Conservation (phyloP, 2,797 vertebrate genomes). For the Brachyalestes nurse region DNA sequence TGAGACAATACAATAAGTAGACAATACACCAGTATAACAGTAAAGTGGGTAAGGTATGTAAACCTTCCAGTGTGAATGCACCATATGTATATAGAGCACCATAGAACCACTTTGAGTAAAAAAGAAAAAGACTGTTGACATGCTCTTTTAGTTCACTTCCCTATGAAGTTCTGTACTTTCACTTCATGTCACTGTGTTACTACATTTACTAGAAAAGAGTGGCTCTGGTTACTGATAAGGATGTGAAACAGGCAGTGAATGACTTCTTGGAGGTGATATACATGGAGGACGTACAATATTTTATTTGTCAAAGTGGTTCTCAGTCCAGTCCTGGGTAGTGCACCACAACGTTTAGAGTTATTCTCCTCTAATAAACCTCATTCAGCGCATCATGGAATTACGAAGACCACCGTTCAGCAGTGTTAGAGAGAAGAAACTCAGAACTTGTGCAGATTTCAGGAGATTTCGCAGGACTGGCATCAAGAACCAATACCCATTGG, state of each 20-base stretch:
- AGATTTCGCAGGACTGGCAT: no score
- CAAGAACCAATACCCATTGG: no score
- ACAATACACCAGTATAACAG: no score
- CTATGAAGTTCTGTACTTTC: slow-evolving; percentile 3
- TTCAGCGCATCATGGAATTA: not conserved
- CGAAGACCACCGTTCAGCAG: not conserved
- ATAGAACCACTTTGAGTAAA: not conserved
- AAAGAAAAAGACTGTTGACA: not conserved
- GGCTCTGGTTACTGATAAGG: slow-evolving; percentile 4
- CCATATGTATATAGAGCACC: no score
- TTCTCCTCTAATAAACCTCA: not conserved
- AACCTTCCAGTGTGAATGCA: no score
- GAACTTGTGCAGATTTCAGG: no score
- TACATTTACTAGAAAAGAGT: slow-evolving; percentile 13
- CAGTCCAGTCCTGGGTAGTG: not conserved
- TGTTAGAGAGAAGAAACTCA: no score
- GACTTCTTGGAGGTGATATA: not conserved
- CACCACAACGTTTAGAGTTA: not conserved
- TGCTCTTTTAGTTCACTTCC: not conserved
- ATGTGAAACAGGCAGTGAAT: slow-evolving; percentile 24
- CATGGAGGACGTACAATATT: not conserved
- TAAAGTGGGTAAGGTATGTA: no score
- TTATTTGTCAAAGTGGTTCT: not conserved
- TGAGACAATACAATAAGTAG: no score
- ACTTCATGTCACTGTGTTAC: not conserved